Evolutionary conservation across 2,888 invertebrate species (phyloP), one percentile per base, ranked within the genome.

Genomic region (Temnothorax ravouxi): DNA sequence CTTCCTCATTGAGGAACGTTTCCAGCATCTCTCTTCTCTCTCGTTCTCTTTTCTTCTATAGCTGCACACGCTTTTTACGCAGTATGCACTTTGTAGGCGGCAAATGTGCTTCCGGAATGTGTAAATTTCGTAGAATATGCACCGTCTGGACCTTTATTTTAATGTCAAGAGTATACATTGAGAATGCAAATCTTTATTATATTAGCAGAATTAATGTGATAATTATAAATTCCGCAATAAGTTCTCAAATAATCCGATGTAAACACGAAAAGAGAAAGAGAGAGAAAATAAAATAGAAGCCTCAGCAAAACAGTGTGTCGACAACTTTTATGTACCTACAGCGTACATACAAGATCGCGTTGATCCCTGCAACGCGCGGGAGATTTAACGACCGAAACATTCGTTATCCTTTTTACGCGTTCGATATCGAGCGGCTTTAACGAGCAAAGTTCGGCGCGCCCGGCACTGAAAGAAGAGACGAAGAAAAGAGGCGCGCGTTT

Each of bases 391-490:
- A 47, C 66, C 29, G 59, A 29, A 38, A 66, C 71, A 69, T 88
- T 88, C 71, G 77, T 88, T 89, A 72, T 85, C 13, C 75, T 82
- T 88, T 82, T 88, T 88, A 90, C 67, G 67, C 84, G 34, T 85
- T 83, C 84, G 88, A 76, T 84, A 88, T 88, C 84, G 75, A 85
- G 83, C 84, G 80, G 62, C 61, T 85, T 86, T 90, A 90, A 90
- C 85, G 87, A 88, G 86, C 67, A 83, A 90, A 90, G 84, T 89
- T 83, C 66, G 67, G 54, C 54, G 66, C 52, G 66, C 34, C 50
- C 64, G 74, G 82, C 52, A 67, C 54, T 61, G 62, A 66, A 81
- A 66, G 80, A 83, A 77, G 59, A 83, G 38, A 79, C n/a, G 66
- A 66, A 83, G 82, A 81, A 81, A 81, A 61, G 81, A 76, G 72